Evolutionary conservation across 2,888 invertebrate species (phyloP), one percentile per base, ranked within the genome.

Genomic region (Lepidochrysops patricia): DNA sequence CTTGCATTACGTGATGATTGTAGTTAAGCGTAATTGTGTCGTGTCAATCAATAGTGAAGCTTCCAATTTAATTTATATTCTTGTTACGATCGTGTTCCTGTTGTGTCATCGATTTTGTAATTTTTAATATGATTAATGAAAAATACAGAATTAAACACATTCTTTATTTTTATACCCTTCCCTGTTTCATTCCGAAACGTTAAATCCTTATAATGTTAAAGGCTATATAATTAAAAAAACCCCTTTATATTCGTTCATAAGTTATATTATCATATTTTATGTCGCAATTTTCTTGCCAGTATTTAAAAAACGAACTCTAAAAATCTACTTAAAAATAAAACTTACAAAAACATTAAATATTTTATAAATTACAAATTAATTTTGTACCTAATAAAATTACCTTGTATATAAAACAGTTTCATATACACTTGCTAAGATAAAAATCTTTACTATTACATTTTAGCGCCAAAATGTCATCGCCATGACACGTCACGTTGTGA

Each of bases 401-500:
- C n/a, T n/a, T n/a, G n/a, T n/a, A n/a, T n/a, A n/a, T n/a, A n/a
- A n/a, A n/a, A n/a, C n/a, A n/a, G n/a, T n/a, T n/a, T n/a, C n/a
- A n/a, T n/a, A n/a, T n/a, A n/a, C n/a, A n/a, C n/a, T n/a, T n/a
- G n/a, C n/a, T n/a, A n/a, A n/a, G n/a, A n/a, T n/a, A n/a, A n/a
- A n/a, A n/a, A n/a, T n/a, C n/a, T n/a, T 7, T 19, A 12, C 9
- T 4, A 19, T 23, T 12, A n/a, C 2, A 34, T 35, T 52, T 59
- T 52, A 19, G 52, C 58, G 32, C 57, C 57, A 27, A 43, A 43
- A 19, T 12, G 4, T 43, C 19, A 23, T 19, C 19, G 9, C 19
- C 49, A 43, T 64, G 67, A 62, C 66, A 68, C 69, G 65, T 68
- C 67, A 66, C 62, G 52, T 61, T 57, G 15, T 15, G 9, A 61